Evolutionary conservation across 2,888 invertebrate species (phyloP), one percentile per base, ranked within the genome.

Genomic region (Beris chalybata): DNA sequence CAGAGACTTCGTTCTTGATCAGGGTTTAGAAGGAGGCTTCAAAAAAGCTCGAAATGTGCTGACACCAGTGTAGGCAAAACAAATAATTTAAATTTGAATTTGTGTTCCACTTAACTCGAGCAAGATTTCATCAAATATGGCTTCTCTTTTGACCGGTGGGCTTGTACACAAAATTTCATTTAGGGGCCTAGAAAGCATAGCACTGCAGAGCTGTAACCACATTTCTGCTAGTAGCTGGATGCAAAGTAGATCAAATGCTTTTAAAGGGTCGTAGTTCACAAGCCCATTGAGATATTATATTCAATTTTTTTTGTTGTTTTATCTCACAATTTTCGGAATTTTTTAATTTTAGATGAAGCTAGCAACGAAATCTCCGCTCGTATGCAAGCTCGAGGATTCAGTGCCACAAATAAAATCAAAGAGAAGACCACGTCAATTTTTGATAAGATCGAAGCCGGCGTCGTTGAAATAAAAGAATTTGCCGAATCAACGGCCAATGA

Each of bases 401-500:
- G 78, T 69, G 71, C 75, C 38, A 73, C 75, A 7, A 76, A 78
- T 56, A 68, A 75, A 54, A 71, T 76, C 6, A 77, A 76, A 66
- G 79, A 80, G 70, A 79, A 78, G 70, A 81, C 81, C 61, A 80
- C 81, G 48, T 76, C 78, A 12, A 72, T 81, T 68, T 73, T 81
- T n/a, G 77, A 76, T 71, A 77, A 79, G 73, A 78, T 81, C 58
- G 79, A 79, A 72, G 77, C 78, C 45, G 80, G 79, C 64, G 76
- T 78, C 9, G 76, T 74, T 67, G 79, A 76, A 65, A 76, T 80
- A 74, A 77, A 76, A 72, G 75, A 79, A 55, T 79, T 77, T 69
- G 70, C 79, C 5, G 74, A 76, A 22, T 76, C 79, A 67, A 76
- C 78, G 7, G 76, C 79, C 73, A 79, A 79, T 71, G 78, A 77